Base-by-base conservation (phyloP, 1,140 invertebrate genomes). In the Drosophila mayri region DNA sequence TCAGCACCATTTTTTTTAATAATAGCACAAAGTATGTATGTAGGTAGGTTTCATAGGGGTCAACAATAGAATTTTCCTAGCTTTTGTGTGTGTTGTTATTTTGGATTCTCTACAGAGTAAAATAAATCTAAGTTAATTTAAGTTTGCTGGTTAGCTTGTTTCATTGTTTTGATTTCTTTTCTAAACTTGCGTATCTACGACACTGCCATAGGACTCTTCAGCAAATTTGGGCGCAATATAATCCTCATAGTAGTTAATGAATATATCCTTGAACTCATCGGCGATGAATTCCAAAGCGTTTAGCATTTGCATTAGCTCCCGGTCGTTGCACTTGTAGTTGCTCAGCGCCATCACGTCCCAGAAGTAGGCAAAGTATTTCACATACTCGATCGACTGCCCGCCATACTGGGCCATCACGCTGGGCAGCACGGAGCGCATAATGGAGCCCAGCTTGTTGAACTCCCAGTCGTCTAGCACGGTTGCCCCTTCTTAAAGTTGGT, bases 211-310 rank as follows among this genome's bases (percentile, higher is more conserved):
- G 67, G 76, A 79, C 64, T 87, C 79, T 59, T 87, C 83, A 32
- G 76, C 79, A 64, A 81, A 87, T 73, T 85, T 81, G 67, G 83
- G 83, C 76, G 83, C 75, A 76, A 87, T 87, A 64, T 79, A 85
- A 60, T 87, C 81, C 58, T 87, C 83, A 57, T 87, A 87, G 50
- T 87, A 87, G 66, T 87, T 87, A 49, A 87, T 87, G 71, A 87
- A 87, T 52, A 87, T 85, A 57, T 87, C 83, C 71, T 87, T 87
- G 54, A 73, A 87, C 57, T 87, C 83, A 57, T 87, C 83, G 37
- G 83, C 74, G 18, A 87, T 87, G 47, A 79, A 87, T 67, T 87
- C 83, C 62, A 87, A 79, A n/a, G 83, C 83, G 38, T 87, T 80
- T 41, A 87, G 64, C 83, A 87, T 87, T 70, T 87, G 83, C 81